Evolutionary conservation across 2,113 vertebrate species (phyloP).

Genomic region (Macheiramphus alcinus): DNA sequence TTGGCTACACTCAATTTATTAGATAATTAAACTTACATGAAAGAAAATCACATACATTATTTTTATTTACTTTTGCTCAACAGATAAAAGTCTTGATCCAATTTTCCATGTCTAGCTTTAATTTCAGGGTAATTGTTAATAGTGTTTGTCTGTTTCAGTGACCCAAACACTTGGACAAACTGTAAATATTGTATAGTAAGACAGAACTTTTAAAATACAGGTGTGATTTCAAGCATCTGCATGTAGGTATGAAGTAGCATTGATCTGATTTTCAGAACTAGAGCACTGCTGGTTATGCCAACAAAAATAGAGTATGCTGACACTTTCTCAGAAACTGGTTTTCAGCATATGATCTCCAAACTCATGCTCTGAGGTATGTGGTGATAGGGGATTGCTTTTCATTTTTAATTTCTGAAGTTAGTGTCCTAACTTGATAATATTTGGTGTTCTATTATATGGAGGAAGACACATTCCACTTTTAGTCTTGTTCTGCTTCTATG

Average conservation of each 20-base stretch:
- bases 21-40: neutral
- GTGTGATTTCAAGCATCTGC: neutral
- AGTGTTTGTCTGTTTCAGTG: neutral
- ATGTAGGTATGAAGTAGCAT: neutral
- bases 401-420: neutral
- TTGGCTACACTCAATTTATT: neutral
- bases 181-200: neutral
- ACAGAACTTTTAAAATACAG: neutral
- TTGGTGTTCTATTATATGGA: neutral
- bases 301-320: neutral
- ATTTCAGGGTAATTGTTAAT: neutral
- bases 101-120: neutral
- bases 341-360: neutral
- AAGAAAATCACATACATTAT: neutral
- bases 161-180: neutral
- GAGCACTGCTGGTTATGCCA: neutral
- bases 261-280: slow-evolving; percentile 12
- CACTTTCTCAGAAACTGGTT: neutral
- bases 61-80: neutral
- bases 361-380: neutral
- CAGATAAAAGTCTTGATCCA: neutral
- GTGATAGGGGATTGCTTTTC: neutral
- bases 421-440: neutral
- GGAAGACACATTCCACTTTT: neutral
- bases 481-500: neutral